Base-by-base conservation (phyloP, 2,888 invertebrate species). In the Ormyrus pomaceus region DNA sequence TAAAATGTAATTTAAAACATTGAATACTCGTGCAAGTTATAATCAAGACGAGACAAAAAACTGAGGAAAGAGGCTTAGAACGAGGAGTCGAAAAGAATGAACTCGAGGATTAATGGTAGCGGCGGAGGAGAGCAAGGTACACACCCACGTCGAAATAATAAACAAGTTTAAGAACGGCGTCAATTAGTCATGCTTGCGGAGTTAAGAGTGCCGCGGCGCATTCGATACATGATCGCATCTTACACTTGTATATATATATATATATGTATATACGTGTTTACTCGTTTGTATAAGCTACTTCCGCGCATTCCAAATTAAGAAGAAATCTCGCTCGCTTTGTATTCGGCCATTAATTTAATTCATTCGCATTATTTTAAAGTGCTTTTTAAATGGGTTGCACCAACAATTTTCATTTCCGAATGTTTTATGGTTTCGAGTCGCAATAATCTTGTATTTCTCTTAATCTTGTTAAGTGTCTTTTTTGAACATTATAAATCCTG, bases 181-280 rank as follows among this genome's bases (percentile, higher is more conserved):
- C 53, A 72, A 72, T 72, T 72, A 72, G 72, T 72, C 72, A 72
- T 72, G 72, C 72, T 72, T 62, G 62, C 51, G 58, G 51, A 10
- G 62, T n/a, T 72, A 62, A 72, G 34, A 62, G 53, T 72, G 51
- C 72, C 72, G 8, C 48, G 53, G 45, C 50, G n/a, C 53, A 45
- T 62, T 61, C 46, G 53, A 61, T 72, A 72, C 51, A 45, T 68
- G 6, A 68, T 45, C 55, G 13, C 55, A 55, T 68, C 50, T 48
- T 70, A 8, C 10, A 19, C 19, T 19, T 1, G 19, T 19, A 19
- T 19, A 19, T 13, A 13, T 19, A 19, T 19, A 19, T 19, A 19
- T 19, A 19, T 19, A 19, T 19, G 1, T 19, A 1, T n/a, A 11
- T 53, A 45, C 13, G 19, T 61, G 11, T 61, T 50, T 5, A 7